Evolutionary conservation across 2,888 invertebrate species (phyloP), one percentile per base, ranked within the genome.

Genomic region (Agelastica alni): DNA sequence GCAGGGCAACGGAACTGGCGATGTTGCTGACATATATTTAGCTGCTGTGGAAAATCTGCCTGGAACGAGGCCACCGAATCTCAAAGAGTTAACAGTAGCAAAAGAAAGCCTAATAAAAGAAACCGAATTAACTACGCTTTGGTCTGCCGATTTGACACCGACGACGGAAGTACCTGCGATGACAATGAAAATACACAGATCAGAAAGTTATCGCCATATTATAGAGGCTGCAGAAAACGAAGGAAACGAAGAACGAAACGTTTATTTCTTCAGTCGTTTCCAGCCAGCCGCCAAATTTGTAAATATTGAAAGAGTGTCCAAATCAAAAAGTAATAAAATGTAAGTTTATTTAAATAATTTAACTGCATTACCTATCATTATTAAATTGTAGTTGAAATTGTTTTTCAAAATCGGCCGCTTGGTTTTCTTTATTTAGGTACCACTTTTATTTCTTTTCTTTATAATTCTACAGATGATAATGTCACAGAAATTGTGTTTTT

Each of bases 11-110:
- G 75, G 68, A 76, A 77, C 67, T 78, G 78, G 78, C 67, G 75
- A 63, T 78, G 79, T 70, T 79, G 79, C 79, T 79, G 79, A 79
- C 79, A 79, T 69, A 80, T 80, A 79, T 77, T 82, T 62, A 70
- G 71, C 70, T 77, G 78, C 74, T 78, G 78, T 64, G 63, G 72
- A 60, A 70, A 66, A 59, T 66, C 65, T 58, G 59, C 55, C 48
- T 56, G 56, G 60, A 64, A 47, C 53, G 47, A 52, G 10, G 37
- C 10, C n/a, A 6, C 54, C 9, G 42, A 32, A n/a, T 52, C 52
- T 4, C 36, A 37, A n/a, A 10, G 12, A 6, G 10, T 18, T 18
- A 14, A 16, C 9, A 42, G 41, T 53, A 42, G 42, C n/a, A 34
- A 49, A 43, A 52, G 17, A 47, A 43, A 16, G 45, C 31, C 44